phyloP scores from a whole-genome alignment of 2,797 vertebrate genomes.

The Pantherophis vulpinus region DNA sequence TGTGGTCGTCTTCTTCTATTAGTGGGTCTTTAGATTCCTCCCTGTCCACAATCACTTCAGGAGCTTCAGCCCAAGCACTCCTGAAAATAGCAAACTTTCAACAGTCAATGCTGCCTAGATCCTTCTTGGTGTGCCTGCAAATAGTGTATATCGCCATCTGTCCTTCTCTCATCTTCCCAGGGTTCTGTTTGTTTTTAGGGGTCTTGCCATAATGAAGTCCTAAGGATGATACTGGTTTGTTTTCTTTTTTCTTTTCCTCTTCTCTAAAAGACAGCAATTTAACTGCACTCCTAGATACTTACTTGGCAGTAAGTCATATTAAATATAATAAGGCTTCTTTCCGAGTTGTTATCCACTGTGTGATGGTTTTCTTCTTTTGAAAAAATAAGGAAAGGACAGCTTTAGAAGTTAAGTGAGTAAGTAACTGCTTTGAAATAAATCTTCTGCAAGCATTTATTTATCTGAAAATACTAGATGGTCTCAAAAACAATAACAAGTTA shows the following conservation, averaged over 20 bases:
- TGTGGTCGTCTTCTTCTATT: not conserved
- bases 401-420: not conserved
- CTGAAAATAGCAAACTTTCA: no score
- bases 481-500: conserved; percentile 18
- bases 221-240: not conserved
- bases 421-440: conserved; percentile 41
- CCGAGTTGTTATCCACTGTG: not conserved
- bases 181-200: not conserved
- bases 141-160: not conserved
- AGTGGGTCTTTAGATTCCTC: not conserved
- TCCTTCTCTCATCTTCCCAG: not conserved
- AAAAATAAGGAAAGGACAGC: not conserved
- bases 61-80: no score
- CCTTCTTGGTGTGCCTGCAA: not conserved
- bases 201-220: not conserved
- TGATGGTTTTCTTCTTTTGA: not conserved
- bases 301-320: not conserved
- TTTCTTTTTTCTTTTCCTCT: not conserved
- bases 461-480: conserved; percentile 31
- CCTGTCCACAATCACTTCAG: not conserved
- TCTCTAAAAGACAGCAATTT: not conserved
- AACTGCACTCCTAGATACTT: not conserved
- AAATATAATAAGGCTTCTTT: not conserved
- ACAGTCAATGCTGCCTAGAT: no score
- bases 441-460: conserved; percentile 22